Evolutionary conservation across 2,113 vertebrate genomes (phyloP).

Genomic region (Grammomys surdaster): DNA sequence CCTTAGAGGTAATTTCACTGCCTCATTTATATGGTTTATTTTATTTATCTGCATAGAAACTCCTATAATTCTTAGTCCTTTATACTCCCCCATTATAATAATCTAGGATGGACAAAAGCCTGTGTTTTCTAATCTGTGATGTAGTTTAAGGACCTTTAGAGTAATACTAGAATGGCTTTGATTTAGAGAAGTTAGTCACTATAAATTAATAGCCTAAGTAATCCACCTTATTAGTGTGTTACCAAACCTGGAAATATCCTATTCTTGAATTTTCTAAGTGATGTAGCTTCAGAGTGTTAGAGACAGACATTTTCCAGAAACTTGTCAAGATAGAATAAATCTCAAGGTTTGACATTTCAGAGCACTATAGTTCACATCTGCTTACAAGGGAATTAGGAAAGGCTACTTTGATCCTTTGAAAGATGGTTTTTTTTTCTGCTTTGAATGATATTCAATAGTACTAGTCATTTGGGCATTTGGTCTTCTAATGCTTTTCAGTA

Average conservation of each 20-base stretch:
- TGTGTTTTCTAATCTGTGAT: conserved; percentile 31
- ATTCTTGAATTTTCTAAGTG: conserved; percentile 23
- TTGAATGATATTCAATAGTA: neutral
- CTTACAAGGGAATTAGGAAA: neutral
- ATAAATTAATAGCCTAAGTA: conserved; percentile 41
- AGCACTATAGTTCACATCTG: conserved; percentile 31
- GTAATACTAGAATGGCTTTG: neutral
- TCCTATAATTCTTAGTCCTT: neutral
- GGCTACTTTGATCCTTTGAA: conserved; percentile 21
- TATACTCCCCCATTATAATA: neutral
- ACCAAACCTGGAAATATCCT: neutral
- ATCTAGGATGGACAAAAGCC: neutral
- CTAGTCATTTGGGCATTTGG: conserved; percentile 29
- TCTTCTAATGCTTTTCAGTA: conserved; percentile 22
- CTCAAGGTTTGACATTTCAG: conserved; percentile 37
- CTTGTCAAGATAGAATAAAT: conserved; percentile 31
- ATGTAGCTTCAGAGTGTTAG: neutral
- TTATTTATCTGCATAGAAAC: conserved; percentile 27
- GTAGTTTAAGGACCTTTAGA: conserved; percentile 19
- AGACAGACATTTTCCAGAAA: conserved; percentile 31
- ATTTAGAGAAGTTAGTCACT: conserved; percentile 2
- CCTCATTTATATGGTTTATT: neutral
- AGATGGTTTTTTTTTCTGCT: neutral
- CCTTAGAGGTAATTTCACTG: neutral
- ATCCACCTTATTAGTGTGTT: conserved; percentile 26